phyloP scores from a whole-genome alignment of 2,797 vertebrate species.

The Hemitrygon akajei region DNA sequence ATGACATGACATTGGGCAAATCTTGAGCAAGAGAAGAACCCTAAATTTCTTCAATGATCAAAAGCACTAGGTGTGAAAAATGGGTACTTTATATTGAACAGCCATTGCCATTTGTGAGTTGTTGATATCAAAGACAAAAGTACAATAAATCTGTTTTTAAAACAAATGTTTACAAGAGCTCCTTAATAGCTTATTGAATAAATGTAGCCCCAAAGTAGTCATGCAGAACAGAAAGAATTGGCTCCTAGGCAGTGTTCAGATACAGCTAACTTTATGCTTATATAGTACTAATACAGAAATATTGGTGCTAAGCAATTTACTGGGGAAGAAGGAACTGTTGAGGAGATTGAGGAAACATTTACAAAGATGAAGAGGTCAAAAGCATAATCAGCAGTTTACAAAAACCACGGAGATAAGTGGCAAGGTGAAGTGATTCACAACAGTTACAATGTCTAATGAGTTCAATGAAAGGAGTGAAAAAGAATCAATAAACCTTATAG shows the following conservation, averaged over 20 bases:
- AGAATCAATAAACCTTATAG: not conserved
- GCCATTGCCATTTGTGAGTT: not conserved
- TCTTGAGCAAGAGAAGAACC: not conserved
- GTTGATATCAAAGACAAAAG: not conserved
- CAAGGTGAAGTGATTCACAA: not conserved
- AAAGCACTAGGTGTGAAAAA: not conserved
- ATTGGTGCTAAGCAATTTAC: not conserved
- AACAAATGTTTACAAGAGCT: not conserved
- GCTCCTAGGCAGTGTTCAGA: not conserved
- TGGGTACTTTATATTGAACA: not conserved
- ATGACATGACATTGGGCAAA: not conserved
- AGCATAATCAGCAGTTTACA: not conserved
- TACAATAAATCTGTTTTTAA: not conserved
- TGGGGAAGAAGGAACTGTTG: not conserved
- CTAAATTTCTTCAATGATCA: not conserved
- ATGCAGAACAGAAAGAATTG: not conserved
- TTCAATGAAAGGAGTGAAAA: not conserved
- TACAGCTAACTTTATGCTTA: not conserved
- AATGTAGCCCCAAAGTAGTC: not conserved
- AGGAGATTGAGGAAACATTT: no score
- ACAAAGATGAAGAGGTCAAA: not conserved
- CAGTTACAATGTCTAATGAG: not conserved
- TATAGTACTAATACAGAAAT: not conserved
- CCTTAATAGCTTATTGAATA: not conserved
- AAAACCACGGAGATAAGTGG: not conserved